phyloP scores from a whole-genome alignment of 2,797 vertebrate species.

The Phataginus tetradactyla region DNA sequence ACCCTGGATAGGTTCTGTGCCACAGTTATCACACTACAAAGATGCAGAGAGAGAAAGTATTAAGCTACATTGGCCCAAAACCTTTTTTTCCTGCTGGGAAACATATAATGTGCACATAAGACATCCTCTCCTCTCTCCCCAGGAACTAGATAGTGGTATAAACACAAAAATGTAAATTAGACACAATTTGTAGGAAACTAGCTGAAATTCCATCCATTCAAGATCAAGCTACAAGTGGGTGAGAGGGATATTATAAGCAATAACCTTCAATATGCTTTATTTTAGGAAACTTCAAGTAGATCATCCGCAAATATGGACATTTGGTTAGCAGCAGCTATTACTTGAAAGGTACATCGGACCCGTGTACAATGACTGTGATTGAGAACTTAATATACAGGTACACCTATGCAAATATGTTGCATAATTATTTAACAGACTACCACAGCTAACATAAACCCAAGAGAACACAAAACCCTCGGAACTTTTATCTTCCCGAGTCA shows the following conservation, averaged over 20 bases:
- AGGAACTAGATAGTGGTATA: background rate
- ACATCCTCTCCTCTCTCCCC: background rate
- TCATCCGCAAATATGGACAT: background rate
- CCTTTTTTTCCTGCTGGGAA: background rate
- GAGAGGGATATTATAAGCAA: background rate
- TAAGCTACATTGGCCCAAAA: background rate
- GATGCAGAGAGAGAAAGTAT: background rate
- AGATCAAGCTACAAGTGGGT: background rate
- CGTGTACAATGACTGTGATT: background rate
- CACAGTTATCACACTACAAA: conserved; percentile 95
- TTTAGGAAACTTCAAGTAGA: background rate
- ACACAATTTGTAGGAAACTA: background rate
- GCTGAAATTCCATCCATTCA: background rate
- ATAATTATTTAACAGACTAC: background rate
- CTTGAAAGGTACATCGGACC: background rate
- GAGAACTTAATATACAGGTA: background rate
- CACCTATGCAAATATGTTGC: background rate
- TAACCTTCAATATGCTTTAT: background rate
- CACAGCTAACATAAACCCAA: background rate
- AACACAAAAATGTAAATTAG: background rate
- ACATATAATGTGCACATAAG: background rate
- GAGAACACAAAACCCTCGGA: background rate
- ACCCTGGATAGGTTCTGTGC: conserved; percentile 96
- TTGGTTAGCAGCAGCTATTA: background rate
- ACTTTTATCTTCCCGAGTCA: background rate